These are phyloP conservation scores for Hedya salicella DNA, from an alignment of 2,888 invertebrate genomes.

Conservation along the genomic window DNA sequence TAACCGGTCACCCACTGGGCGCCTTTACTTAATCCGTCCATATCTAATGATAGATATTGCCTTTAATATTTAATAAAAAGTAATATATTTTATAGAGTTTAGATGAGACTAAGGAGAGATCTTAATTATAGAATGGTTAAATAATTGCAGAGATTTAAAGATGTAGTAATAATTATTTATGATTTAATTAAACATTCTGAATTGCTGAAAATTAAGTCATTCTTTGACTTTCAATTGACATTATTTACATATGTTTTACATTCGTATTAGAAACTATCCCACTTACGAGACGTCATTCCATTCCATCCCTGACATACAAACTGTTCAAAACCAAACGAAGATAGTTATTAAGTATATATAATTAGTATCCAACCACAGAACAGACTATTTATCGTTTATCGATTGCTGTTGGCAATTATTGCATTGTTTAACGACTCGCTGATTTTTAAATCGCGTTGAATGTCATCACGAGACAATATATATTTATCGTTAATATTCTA, in stretches of 20 bases:
- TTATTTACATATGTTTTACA: constrained; percentile 4
- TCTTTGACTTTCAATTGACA: constrained; percentile 9
- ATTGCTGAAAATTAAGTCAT: constrained; percentile 12
- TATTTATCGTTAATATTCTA: constrained; percentile 24
- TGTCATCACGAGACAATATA: constrained; percentile 19
- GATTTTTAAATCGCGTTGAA: constrained; percentile 18
- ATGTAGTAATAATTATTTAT: constrained; percentile 67
- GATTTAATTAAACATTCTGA: constrained; percentile 21
- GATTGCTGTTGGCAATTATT: constrained; percentile 7
- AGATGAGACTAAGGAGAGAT: constrained; percentile 75
- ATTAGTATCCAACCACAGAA: constrained; percentile 3
- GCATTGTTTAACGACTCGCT: constrained; percentile 15
- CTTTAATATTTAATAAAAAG: constrained; percentile 85
- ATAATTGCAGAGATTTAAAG: constrained; percentile 75
- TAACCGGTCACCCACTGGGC: constrained; percentile 83
- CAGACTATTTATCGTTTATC: constrained; percentile 5
- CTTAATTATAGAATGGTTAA: constrained; percentile 75
- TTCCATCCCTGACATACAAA: constrained; percentile 14
- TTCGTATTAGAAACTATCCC: neutral
- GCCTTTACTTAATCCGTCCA: constrained; percentile 85
- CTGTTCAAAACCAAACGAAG: neutral
- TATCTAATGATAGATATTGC: constrained; percentile 84
- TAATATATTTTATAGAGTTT: constrained; percentile 84
- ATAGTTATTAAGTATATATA: neutral
- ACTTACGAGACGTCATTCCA: constrained; percentile 16